Conservation (phyloP, 2,888 invertebrate species). For the Cinara cedri region DNA sequence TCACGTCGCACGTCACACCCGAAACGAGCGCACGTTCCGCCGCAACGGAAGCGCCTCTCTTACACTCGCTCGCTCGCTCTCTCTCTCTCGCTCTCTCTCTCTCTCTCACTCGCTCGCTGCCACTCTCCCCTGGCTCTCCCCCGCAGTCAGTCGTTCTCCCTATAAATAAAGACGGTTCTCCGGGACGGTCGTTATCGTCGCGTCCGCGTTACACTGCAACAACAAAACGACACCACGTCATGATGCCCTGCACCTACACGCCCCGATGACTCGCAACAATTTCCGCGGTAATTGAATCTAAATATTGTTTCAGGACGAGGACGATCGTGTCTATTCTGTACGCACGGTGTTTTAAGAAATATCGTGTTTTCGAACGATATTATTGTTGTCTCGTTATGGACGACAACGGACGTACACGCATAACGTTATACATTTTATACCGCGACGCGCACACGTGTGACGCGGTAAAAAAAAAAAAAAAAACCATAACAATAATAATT, state of each 20-base stretch:
- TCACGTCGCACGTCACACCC: no score
- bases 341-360: no score
- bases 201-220: conserved; percentile 15
- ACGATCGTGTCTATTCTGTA: no score
- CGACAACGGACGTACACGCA: neutral
- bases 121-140: conserved; percentile 27
- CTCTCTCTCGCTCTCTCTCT: no score
- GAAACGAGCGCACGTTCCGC: no score
- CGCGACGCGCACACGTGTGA: neutral
- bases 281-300: conserved; percentile 53
- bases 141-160: no score
- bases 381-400: neutral
- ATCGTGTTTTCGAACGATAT: conserved; percentile 28
- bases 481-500: no score
- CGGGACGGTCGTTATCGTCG: no score
- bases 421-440: neutral
- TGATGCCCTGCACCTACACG: conserved; percentile 7
- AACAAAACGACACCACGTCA: neutral
- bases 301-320: conserved; percentile 51
- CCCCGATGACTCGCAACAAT: conserved; percentile 55
- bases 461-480: no score
- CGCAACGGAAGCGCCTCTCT: no score
- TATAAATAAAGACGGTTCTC: conserved; percentile 31
- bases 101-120: no score
- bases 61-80: no score